phyloP scores from a whole-genome alignment of 2,797 vertebrate species.

The Tragopan temminckii region DNA sequence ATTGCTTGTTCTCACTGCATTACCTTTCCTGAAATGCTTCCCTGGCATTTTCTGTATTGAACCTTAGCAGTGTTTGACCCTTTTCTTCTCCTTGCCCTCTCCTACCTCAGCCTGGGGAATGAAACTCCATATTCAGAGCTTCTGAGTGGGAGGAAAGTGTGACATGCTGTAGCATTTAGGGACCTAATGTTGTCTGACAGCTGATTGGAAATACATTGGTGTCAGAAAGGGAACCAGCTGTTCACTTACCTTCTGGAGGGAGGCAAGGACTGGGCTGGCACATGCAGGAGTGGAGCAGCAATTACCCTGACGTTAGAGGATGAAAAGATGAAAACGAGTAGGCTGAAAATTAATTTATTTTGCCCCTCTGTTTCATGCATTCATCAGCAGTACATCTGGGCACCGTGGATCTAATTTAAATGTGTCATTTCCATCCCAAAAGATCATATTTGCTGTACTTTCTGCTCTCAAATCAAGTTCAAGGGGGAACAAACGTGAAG shows the following conservation, averaged over 20 bases:
- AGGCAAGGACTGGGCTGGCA: background rate
- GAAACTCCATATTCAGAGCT: background rate
- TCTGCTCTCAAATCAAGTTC: slow-evolving; percentile 1
- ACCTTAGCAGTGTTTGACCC: background rate
- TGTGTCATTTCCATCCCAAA: slow-evolving; percentile 53
- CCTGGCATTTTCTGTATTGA: background rate
- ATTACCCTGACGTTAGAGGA: slow-evolving; percentile 41
- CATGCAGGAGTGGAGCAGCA: slow-evolving; percentile 24
- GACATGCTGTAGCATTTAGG: background rate
- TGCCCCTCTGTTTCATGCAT: background rate
- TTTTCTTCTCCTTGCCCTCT: background rate
- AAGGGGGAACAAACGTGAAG: background rate
- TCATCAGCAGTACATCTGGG: slow-evolving; percentile 41
- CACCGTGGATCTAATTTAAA: slow-evolving; percentile 12
- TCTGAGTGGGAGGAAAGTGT: background rate
- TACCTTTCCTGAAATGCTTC: background rate
- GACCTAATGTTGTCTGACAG: slow-evolving; percentile 45
- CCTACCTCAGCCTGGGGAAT: background rate
- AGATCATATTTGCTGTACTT: background rate
- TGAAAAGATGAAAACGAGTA: slow-evolving; percentile 36
- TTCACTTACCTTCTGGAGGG: slow-evolving; percentile 27
- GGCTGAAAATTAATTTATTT: slow-evolving; percentile 62
- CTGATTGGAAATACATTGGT: slow-evolving; percentile 32
- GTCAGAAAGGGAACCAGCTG: slow-evolving; percentile 49
- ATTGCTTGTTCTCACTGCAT: background rate